Base-by-base conservation (phyloP, 1,140 invertebrate species). In the Heliconius hermathena region DNA sequence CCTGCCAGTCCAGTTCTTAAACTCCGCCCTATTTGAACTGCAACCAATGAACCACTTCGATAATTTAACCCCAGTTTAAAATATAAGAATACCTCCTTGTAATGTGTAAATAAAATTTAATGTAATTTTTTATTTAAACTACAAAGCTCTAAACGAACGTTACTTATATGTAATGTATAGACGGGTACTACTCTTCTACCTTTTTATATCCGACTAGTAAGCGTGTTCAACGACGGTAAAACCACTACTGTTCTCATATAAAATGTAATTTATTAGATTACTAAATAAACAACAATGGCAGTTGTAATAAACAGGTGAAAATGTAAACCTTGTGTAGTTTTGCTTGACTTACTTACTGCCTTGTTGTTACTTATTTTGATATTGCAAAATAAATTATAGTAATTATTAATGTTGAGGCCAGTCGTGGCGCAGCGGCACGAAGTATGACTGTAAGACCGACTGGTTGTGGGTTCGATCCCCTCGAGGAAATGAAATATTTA, bases 1-100 rank as follows among this genome's bases (percentile, higher is more conserved):
- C 49, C 8, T 57, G 73, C 22, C 41, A 33, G 71, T 74, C 79
- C 57, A 52, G 75, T 77, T 80, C 70, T 74, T 72, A 66, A 46
- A 46, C 75, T 77, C 79, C 75, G 49, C 79, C 75, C 33, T 71
- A 49, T 60, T 71, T 46, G 8, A 26, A 66, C 36, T 71, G 76
- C 70, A 77, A 49, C 71, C 18, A 41, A 52, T 60, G 22, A 36
- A 66, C 77, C 71, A 73, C 76, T 16, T 41, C 71, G 22, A 57
- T 36, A 73, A 73, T 54, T 22, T 36, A 38, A 77, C 77, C 52
- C 71, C 77, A 78, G 52, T 78, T 60, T 22, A 13, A 3, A 41
- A 22, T 66, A 38, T 77, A 77, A 33, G 6, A 41, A 29, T 26
- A 41, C 11, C 54, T 78, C 71, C n/a, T 41, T 49, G 38, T 18